These are phyloP conservation scores for Gandaritis pyraliata DNA, from an alignment of 2,888 invertebrate genomes.

Conservation along the genomic window DNA sequence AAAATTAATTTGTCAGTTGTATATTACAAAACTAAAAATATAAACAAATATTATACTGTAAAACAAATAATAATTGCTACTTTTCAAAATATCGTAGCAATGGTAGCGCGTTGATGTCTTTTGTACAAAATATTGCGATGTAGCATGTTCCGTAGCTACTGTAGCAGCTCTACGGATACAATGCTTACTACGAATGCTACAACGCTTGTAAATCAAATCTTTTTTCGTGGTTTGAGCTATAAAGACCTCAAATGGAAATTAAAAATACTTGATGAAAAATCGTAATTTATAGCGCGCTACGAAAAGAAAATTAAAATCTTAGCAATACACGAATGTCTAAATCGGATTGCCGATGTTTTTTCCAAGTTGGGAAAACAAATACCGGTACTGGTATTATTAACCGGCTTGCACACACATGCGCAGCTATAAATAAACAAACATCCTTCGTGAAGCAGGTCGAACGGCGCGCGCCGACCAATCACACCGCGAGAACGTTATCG, in stretches of 20 bases:
- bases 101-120: constrained; percentile 22
- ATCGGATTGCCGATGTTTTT: constrained; percentile 15
- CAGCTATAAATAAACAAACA: constrained; percentile 70
- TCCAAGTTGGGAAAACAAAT: constrained; percentile 4
- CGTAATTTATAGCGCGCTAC: too few relatives aligned
- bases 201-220: constrained; percentile 12
- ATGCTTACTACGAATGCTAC: constrained; percentile 8
- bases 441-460: constrained; percentile 64
- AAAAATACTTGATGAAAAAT: too few relatives aligned
- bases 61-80: background rate
- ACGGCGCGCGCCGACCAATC: constrained; percentile 68
- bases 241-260: too few relatives aligned
- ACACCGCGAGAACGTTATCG: constrained; percentile 70
- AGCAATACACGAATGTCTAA: too few relatives aligned
- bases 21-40: too few relatives aligned
- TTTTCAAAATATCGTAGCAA: constrained; percentile 6
- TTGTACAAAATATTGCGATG: constrained; percentile 4
- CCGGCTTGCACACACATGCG: constrained; percentile 66
- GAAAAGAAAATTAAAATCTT: too few relatives aligned
- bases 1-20: too few relatives aligned
- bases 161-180: constrained; percentile 6
- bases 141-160: constrained; percentile 14
- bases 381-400: constrained; percentile 52
- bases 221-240: too few relatives aligned
- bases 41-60: background rate